Evolutionary conservation across 1,140 invertebrate genomes (phyloP), one percentile per base, ranked within the genome.

Genomic region (Aphaenogaster rudis): DNA sequence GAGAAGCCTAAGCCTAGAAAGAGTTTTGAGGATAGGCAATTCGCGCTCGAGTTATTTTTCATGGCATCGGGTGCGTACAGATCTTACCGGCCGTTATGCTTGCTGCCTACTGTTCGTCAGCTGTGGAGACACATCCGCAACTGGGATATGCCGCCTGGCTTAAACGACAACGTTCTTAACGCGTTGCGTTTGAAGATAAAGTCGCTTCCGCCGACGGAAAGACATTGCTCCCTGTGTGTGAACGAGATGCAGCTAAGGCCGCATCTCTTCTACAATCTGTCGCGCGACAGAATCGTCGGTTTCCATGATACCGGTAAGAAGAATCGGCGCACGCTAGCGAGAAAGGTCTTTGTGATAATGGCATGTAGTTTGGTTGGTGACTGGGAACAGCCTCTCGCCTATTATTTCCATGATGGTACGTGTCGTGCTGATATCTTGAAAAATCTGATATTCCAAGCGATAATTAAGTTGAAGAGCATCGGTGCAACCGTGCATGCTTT

Each of bases 231-330:
- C 1, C 33, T 84, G 1, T 63, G 52, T 36, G 69, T 74, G 33
- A 50, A 36, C 0, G 69, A 84, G 8, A 84, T 84, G 69, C 80
- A 3, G n/a, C 8, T 84, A 13, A 72, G 5, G 2, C 54, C 80
- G 17, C 33, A 84, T 61, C 80, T 84, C 13, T 84, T 84, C n/a
- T 84, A 84, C 13, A 84, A 84, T 61, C 8, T 84, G 13, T 50
- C 80, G 13, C 80, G 80, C 8, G 80, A 84, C n/a, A 84, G 67
- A 28, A 84, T 84, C 28, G 8, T 84, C 0, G 80, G 80, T 21
- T 84, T 84, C 21, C 42, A 84, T 21, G 42, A 82, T 17, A 61
- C 11, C 17, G 80, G 80, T 7, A 28, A n/a, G 17, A 33, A 76
- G 5, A 76, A 84, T 45, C 69, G 80, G 3, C 80, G 69, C 2